Base-by-base conservation (phyloP, 2,888 invertebrate genomes). In the Hypomecis punctinalis region DNA sequence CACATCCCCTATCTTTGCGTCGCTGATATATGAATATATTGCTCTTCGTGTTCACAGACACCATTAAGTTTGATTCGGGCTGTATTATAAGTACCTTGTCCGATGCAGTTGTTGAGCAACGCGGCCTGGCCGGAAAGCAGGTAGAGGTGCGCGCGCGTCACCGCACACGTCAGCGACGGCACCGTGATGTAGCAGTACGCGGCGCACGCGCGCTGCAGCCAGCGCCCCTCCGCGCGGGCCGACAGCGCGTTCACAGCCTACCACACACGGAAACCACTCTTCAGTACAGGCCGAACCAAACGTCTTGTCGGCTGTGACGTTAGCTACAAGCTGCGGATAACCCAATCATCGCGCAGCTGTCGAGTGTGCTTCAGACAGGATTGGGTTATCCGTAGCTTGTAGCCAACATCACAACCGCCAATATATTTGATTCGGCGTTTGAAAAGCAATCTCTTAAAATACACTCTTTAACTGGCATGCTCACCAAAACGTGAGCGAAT, bases 101-200 rank as follows among this genome's bases (percentile, higher is more conserved):
- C 98, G 61, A 98, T 94, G 83, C 98, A 98, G 77, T 96, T 95
- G 93, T 98, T 98, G 62, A 97, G 94, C 66, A 99, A 93, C 35
- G 98, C 98, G 49, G 97, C 96, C 90, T 98, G 97, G 13, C 98
- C 98, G 10, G 97, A 96, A 6, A 97, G 92, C 63, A 98, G 93
- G 92, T 98, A 98, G 53, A 99, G 94, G 76, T 97, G 96, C 76
- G 98, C 94, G 80, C 97, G 95, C 35, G 95, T 94, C 66, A 96
- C 95, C n/a, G 96, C 94, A 66, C 96, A 96, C 76, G 94, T 95
- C 82, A 99, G 95, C 10, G 99, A 99, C n/a, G 99, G 99, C 83
- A 98, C 97, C 7, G 99, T 99, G 68, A 99, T 98, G 88, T 96
- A 99, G 86, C 97, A 96, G 90, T 97, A 99, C 0, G 99, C 99